Percentiles rank a stretch among this genome's conserved stretches.
Conservation (phyloP, 2,888 invertebrate species). For the Machimus atricapillus region DNA sequence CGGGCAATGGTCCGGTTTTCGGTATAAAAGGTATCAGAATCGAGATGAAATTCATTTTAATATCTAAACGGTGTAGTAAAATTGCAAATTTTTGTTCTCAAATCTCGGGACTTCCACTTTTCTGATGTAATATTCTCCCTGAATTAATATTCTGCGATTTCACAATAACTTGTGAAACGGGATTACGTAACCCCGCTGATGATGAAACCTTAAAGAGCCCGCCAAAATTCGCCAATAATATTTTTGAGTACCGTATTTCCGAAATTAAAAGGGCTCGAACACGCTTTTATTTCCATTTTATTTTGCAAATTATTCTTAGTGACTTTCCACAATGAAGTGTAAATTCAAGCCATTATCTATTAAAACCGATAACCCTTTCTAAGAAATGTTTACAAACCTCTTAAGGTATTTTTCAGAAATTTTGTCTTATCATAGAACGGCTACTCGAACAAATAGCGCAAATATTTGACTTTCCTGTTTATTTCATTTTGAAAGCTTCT, state of each 20-base stretch:
- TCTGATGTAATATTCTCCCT: not conserved
- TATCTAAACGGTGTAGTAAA: not conserved
- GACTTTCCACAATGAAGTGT: not conserved
- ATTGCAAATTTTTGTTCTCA: not conserved
- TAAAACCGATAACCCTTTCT: not conserved
- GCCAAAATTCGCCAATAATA: not conserved
- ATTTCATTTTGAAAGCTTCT: no score
- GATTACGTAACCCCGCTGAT: not conserved
- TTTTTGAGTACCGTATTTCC: no score
- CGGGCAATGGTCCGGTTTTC: conserved; percentile 82
- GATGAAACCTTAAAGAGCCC: not conserved
- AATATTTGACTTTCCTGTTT: no score
- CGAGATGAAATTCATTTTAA: not conserved
- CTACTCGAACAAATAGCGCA: no score
- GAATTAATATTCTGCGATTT: not conserved
- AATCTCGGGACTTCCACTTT: not conserved
- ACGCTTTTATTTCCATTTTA: no score
- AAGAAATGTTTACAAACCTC: not conserved
- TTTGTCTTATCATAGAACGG: no score
- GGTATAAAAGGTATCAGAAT: conserved; percentile 70
- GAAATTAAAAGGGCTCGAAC: no score
- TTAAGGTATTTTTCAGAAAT: not conserved
- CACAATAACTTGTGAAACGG: not conserved
- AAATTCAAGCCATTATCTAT: not conserved
- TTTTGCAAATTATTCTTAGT: not conserved